These are phyloP conservation scores for Thunnus albacares DNA, from an alignment of 2,797 vertebrate genomes.

Conservation along the genomic window DNA sequence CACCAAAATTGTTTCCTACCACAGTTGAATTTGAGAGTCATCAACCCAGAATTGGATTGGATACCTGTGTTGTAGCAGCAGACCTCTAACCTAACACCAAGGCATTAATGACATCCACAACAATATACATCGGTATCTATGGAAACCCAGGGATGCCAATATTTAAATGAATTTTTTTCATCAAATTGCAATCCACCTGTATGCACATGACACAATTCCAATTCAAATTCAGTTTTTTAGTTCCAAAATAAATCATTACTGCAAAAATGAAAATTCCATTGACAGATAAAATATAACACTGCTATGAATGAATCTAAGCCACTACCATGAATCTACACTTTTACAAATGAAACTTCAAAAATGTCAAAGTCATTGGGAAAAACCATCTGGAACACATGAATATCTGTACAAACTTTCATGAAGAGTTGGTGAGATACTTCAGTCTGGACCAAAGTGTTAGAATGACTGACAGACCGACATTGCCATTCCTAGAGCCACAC, in stretches of 20 bases:
- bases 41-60: slow-evolving; percentile 30
- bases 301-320: too few relatives aligned
- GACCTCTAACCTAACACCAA: slow-evolving; percentile 19
- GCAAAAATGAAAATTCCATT: neutral
- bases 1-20: slow-evolving; percentile 58
- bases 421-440: too few relatives aligned
- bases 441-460: too few relatives aligned
- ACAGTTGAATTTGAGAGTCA: slow-evolving; percentile 59
- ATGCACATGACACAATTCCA: too few relatives aligned
- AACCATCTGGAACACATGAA: too few relatives aligned
- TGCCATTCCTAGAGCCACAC: too few relatives aligned
- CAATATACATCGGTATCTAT: neutral
- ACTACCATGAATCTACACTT: too few relatives aligned
- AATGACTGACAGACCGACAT: too few relatives aligned
- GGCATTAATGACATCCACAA: slow-evolving; percentile 5
- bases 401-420: too few relatives aligned
- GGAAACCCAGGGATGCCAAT: neutral
- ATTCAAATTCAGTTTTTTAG: neutral
- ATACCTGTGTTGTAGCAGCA: slow-evolving; percentile 53
- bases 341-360: too few relatives aligned
- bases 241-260: neutral
- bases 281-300: too few relatives aligned
- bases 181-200: neutral
- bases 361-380: too few relatives aligned
- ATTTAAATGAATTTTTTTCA: neutral